Evolutionary conservation across 2,797 vertebrate genomes (phyloP), one percentile per base, ranked within the genome.

Genomic region (Synanceia verrucosa): DNA sequence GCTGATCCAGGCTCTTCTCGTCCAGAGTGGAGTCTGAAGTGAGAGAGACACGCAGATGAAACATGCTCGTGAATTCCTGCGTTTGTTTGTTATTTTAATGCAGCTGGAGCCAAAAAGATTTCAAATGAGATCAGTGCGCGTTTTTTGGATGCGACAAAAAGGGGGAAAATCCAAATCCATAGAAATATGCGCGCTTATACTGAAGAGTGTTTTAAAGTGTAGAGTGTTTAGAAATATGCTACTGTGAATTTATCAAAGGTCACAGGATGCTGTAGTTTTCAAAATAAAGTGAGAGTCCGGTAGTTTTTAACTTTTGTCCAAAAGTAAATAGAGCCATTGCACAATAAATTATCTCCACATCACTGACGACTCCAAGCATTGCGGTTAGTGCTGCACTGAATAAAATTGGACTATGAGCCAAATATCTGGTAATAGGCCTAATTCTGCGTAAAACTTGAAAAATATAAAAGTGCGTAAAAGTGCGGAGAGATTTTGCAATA

Each of bases 1-100:
- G 96, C 11, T 93, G 93, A n/a, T 94, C 94, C 58, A 76, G 78
- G 43, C 68, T 88, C 82, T 94, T 92, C 52, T 94, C 93, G 56
- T 95, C 94, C 48, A 86, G 56, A 63, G 79, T 86, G 69, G 90
- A 93, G 78, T 95, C 95, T 95, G 86, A 5, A 9, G 37, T n/a
- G 6, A 69, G 39, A 31, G 47, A 14, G 39, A 58, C 66, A 73
- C 37, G 47, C 9, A 72, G 36, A 68, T 47, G 34, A 9, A 26
- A 37, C 59, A 53, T 39, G 64, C 36, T 41, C 37, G 51, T 78
- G 3, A 67, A 41, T 67, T 65, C 12, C 53, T 52, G 71, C 5
- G 36, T 58, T 36, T 62, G 33, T 64, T 46, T 67, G 13, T 39
- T 31, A 24, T 52, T 64, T 31, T 19, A 34, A 16, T 13, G 2